Evolutionary conservation across 2,888 invertebrate genomes (phyloP).

Genomic region (Strigamia crassipes): DNA sequence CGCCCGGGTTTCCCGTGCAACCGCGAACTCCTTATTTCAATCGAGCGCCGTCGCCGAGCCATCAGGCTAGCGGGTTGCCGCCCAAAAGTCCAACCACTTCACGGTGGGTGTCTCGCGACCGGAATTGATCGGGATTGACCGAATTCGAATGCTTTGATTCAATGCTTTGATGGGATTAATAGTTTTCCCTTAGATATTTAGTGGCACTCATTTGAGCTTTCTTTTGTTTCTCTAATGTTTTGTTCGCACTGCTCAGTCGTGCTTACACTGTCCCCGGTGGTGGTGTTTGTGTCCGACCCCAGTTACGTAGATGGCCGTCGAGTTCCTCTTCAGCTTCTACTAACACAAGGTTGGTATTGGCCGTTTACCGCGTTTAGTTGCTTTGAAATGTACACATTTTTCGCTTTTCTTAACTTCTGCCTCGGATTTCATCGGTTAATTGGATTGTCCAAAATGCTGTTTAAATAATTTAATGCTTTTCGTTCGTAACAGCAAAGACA

Average conservation of each 20-base stretch:
- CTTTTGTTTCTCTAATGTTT: conserved; percentile 10
- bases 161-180: conserved; percentile 16
- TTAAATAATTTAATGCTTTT: not conserved
- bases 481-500: conserved; percentile 54
- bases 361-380: not conserved
- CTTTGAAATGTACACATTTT: not conserved
- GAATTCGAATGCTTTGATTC: not conserved
- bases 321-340: conserved; percentile 53
- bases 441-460: too few relatives aligned
- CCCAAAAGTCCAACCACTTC: conserved; percentile 75
- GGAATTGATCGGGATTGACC: not conserved
- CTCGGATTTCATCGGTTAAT: too few relatives aligned
- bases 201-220: not conserved
- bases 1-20: conserved; percentile 91
- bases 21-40: conserved; percentile 86
- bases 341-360: conserved; percentile 38
- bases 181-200: not conserved
- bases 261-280: conserved; percentile 23
- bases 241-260: conserved; percentile 55
- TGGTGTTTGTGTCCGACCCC: conserved; percentile 21
- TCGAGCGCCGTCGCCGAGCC: conserved; percentile 59
- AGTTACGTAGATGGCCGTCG: conserved; percentile 55
- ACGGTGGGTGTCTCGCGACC: conserved; percentile 50
- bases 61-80: conserved; percentile 67
- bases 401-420: too few relatives aligned